phyloP scores from a whole-genome alignment of 2,113 vertebrate species.

The Odontesthes bonariensis region DNA sequence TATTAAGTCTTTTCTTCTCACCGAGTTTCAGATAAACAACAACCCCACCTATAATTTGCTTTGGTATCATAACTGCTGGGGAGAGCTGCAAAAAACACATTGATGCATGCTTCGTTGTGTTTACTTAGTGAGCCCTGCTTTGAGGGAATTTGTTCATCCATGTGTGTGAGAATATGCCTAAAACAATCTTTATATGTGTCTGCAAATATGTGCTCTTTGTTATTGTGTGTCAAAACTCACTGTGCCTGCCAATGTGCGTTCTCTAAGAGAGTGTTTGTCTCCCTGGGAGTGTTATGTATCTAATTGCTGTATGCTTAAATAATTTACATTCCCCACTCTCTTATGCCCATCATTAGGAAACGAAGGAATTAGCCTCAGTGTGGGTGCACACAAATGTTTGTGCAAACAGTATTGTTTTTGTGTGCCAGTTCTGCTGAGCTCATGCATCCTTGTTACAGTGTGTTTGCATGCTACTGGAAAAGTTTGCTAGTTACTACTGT shows the following conservation, averaged over 20 bases:
- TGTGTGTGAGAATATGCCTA: not conserved
- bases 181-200: conserved; percentile 1
- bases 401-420: conserved; percentile 1
- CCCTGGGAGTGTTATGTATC: conserved; percentile 64
- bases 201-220: conserved; percentile 9
- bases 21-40: conserved; percentile 6
- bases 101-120: conserved; percentile 2
- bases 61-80: conserved; percentile 6
- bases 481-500: conserved; percentile 1
- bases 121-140: not conserved
- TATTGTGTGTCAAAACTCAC: not conserved
- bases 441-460: not conserved
- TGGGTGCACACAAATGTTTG: not conserved
- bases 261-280: conserved; percentile 29
- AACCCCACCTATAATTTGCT: conserved; percentile 40
- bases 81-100: not conserved
- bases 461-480: not conserved
- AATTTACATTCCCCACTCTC: conserved; percentile 68
- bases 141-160: conserved; percentile 1
- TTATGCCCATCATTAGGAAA: conserved; percentile 73
- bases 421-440: not conserved
- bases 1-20: conserved; percentile 27
- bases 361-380: conserved; percentile 54
- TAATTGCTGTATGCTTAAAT: conserved; percentile 77
- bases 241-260: conserved; percentile 23